Evolutionary conservation across 2,113 vertebrate genomes (phyloP).

Genomic region (Epinephelus fuscoguttatus): DNA sequence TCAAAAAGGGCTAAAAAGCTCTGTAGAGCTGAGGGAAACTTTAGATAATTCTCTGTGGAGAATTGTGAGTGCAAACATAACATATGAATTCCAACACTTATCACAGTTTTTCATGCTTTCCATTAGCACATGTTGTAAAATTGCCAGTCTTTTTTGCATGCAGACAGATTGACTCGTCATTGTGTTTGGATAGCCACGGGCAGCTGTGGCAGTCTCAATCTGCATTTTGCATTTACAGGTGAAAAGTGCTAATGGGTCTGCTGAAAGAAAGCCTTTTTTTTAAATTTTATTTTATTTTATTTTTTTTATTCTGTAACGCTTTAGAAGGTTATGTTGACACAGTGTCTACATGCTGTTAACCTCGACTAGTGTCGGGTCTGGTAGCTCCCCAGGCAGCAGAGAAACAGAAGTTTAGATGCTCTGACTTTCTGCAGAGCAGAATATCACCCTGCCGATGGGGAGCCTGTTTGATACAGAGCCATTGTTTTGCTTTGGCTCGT

Average conservation of each 20-base stretch:
- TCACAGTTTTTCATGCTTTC: neutral
- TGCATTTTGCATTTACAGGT: neutral
- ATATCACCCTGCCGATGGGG: slow-evolving; percentile 5
- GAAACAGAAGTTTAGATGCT: slow-evolving; percentile 17
- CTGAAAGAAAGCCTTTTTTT: neutral
- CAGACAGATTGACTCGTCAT: neutral
- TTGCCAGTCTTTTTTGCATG: neutral
- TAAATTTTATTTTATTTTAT: no score
- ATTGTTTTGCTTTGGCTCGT: slow-evolving; percentile 27
- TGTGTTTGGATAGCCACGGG: neutral
- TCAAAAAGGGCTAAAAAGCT: neutral
- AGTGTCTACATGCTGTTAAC: slow-evolving; percentile 31
- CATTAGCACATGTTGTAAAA: neutral
- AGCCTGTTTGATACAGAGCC: slow-evolving; percentile 27
- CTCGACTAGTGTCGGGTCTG: slow-evolving; percentile 13
- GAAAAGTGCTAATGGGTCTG: neutral
- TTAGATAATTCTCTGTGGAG: neutral
- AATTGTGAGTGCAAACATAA: neutral
- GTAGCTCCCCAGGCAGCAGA: slow-evolving; percentile 7
- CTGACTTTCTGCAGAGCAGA: slow-evolving; percentile 10
- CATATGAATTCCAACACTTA: neutral
- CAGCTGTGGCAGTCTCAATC: neutral
- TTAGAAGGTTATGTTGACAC: slow-evolving; percentile 21
- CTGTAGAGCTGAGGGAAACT: neutral
- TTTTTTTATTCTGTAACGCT: neutral